Evolutionary conservation across 2,797 vertebrate genomes (phyloP), one percentile per base, ranked within the genome.

Genomic region (Chrysolophus pictus): DNA sequence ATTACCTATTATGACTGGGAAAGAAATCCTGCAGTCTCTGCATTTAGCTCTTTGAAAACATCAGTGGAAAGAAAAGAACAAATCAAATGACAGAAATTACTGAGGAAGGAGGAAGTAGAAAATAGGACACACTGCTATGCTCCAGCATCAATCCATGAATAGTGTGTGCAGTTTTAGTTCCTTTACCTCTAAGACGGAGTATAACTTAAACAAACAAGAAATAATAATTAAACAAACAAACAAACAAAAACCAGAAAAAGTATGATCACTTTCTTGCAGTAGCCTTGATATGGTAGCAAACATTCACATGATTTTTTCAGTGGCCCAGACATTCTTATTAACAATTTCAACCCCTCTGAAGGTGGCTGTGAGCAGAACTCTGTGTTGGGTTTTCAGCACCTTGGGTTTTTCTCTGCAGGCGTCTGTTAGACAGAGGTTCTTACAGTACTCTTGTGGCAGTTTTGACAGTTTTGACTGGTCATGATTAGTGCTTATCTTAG

Each of bases 21-120:
- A 77, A 91, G 39, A 58, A 13, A 56, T 83, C 44, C 33, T 80
- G 35, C 64, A 60, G 44, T 37, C 39, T 60, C 46, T 79, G 62
- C 69, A 71, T 80, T 93, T 91, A 87, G 42, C 58, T 56, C 76
- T 95, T 82, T 63, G 60, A 70, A 82, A 91, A 67, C 51, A 77
- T 74, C 46, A 31, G n/a, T 79, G 51, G 60, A 89, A 87, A 90
- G 55, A n/a, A 67, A 70, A 79, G 76, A 39, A 23, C 37, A 92
- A 77, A 84, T 55, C 41, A 59, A 91, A 86, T 58, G 24, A 68
- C 11, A 65, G 70, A 19, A 78, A 28, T 90, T 78, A 86, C n/a
- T 53, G 24, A 55, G 62, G 51, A 87, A 74, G 51, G 67, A 91
- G 84, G 39, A 91, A 55, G 19, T 13, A 64, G n/a, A 3, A 68